phyloP scores from a whole-genome alignment of 2,113 vertebrate genomes.

The Gracilinanus agilis region DNA sequence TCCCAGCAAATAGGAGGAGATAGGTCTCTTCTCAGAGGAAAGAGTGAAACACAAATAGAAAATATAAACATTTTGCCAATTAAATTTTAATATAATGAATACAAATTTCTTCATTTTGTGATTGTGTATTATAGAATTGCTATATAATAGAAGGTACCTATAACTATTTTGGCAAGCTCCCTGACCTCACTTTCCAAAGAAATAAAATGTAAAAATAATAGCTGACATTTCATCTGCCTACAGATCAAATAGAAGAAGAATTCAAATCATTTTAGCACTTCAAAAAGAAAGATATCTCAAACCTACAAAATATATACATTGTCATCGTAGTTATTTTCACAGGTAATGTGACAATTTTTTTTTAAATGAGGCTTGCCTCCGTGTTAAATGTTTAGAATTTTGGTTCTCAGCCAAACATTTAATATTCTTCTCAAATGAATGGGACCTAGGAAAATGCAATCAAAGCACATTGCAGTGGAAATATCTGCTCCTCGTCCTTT shows the following conservation, averaged over 20 bases:
- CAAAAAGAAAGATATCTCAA: slow-evolving; percentile 13
- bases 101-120: slow-evolving; percentile 23
- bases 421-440: slow-evolving; percentile 54
- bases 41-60: slow-evolving; percentile 50
- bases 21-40: slow-evolving; percentile 11
- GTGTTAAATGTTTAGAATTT: slow-evolving; percentile 28
- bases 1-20: slow-evolving; percentile 57
- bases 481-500: slow-evolving; percentile 38
- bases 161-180: slow-evolving; percentile 54
- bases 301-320: slow-evolving; percentile 20
- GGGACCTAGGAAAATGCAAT: slow-evolving; percentile 46
- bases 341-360: background rate
- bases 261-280: slow-evolving; percentile 56
- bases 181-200: slow-evolving; percentile 46
- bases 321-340: slow-evolving; percentile 43
- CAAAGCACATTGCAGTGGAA: slow-evolving; percentile 20
- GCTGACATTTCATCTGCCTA: slow-evolving; percentile 45
- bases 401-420: slow-evolving; percentile 33
- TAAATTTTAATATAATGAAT: slow-evolving; percentile 60
- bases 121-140: slow-evolving; percentile 59
- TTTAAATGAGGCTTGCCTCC: background rate
- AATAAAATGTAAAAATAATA: slow-evolving; percentile 54
- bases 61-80: slow-evolving; percentile 64
- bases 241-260: slow-evolving; percentile 49
- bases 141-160: slow-evolving; percentile 43